These are phyloP conservation scores for Rhabdomys dilectus DNA, from an alignment of 2,113 vertebrate genomes.

Conservation along the genomic window DNA sequence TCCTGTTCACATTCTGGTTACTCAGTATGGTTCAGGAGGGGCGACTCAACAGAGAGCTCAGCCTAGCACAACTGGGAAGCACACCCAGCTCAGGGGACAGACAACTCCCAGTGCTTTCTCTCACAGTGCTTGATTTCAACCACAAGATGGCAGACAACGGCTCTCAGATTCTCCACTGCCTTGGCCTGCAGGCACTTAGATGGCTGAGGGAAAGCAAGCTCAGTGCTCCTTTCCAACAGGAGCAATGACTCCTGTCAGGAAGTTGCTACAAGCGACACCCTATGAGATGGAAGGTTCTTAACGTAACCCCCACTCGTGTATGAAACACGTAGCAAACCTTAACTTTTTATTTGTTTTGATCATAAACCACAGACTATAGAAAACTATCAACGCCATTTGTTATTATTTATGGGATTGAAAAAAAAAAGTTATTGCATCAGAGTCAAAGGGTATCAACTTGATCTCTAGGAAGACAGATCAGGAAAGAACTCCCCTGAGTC, in stretches of 20 bases:
- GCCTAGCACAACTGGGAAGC: neutral
- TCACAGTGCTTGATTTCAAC: neutral
- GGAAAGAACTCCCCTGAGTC: neutral
- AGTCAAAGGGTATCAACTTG: neutral
- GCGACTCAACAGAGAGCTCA: neutral
- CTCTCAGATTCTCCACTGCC: neutral
- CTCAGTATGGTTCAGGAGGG: neutral
- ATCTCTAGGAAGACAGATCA: neutral
- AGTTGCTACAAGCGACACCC: neutral
- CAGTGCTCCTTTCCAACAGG: rapidly evolving
- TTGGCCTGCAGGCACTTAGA: neutral
- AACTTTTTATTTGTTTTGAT: slow-evolving; percentile 37
- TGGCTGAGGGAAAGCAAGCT: neutral
- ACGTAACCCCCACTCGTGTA: neutral
- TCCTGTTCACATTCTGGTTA: neutral
- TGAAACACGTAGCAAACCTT: neutral
- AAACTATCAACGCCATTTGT: neutral
- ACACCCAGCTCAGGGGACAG: neutral
- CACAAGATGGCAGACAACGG: slow-evolving; percentile 76
- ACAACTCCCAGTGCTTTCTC: neutral
- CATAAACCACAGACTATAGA: neutral
- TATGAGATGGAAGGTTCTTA: slow-evolving; percentile 19
- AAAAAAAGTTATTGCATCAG: neutral
- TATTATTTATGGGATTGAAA: neutral
- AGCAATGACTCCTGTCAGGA: neutral